Percentiles rank a stretch among this genome's conserved stretches.
Conservation (phyloP, 2,113 vertebrate genomes). For the Caranx ignobilis region DNA sequence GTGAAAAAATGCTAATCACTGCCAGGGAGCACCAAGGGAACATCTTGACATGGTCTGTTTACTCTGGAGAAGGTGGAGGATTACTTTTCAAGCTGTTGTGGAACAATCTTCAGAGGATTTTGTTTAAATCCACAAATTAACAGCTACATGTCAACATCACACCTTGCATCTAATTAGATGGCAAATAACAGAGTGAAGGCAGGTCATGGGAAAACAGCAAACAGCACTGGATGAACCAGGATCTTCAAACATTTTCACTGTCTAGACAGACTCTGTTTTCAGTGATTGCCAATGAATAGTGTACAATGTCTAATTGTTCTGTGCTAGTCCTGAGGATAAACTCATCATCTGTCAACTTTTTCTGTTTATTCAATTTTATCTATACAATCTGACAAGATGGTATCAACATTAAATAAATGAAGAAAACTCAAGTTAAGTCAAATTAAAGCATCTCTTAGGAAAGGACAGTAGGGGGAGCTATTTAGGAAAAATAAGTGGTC, state of each 20-base stretch:
- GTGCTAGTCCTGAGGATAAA: not conserved
- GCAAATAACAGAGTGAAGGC: slow-evolving; percentile 35
- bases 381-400: not conserved
- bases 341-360: not conserved
- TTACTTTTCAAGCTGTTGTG: not conserved
- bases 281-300: not conserved
- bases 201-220: slow-evolving; percentile 51
- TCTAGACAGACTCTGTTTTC: not conserved
- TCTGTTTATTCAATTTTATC: not conserved
- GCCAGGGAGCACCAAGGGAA: not conserved
- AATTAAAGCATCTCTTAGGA: slow-evolving; percentile 2
- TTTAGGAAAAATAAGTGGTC: slow-evolving; percentile 22
- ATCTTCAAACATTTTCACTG: not conserved
- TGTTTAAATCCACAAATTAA: slow-evolving; percentile 7
- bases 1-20: not conserved
- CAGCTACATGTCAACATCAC: slow-evolving; percentile 36
- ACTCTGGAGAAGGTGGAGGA: not conserved
- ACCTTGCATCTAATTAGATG: slow-evolving; percentile 57
- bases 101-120: slow-evolving; percentile 16
- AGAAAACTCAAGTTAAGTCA: not conserved
- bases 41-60: not conserved
- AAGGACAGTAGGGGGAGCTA: slow-evolving; percentile 29
- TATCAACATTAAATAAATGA: not conserved
- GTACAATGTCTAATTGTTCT: not conserved
- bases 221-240: not conserved